Evolutionary conservation across 2,888 invertebrate species (phyloP), one percentile per base, ranked within the genome.

Genomic region (Drosophila birchii): DNA sequence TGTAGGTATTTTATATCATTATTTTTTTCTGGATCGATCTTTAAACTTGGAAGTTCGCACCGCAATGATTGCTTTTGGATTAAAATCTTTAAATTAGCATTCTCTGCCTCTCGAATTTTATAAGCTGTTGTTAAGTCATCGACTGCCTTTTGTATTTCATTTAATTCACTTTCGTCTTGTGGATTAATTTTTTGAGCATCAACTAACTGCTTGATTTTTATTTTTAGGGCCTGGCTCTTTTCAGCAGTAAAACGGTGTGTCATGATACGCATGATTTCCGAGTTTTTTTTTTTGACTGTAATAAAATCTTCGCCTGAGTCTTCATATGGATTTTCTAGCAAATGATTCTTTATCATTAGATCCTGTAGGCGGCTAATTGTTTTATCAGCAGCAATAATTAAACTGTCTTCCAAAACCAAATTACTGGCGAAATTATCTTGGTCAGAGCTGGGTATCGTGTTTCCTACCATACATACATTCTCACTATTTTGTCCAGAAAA

Each of bases 81-180:
- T 9, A 91, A 59, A 12, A 82, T 76, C 55, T 84, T 85, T 0
- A 91, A 67, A 34, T 83, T 81, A 0, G 68, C 76, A 79, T 90
- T 91, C 68, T 91, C 89, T 14, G 89, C 86, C 45, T 89, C 81
- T 7, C 89, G 44, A 16, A 89, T 75, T 29, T 90, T 86, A 53
- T 84, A 80, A 0, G 86, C 80, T 36, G 81, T 88, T 60, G 76
- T 78, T 81, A 91, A 80, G 53, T 89, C 84, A 45, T 91, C 86
- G 23, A 86, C 78, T 26, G 89, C 76, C 11, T 63, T 55, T 36
- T 85, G 76, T 9, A 91, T 73, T 16, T 81, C 71, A 6, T 77
- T 51, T 12, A 91, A 66, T 23, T 88, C 88, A 20, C 75, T 81
- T 56, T 86, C 88, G 47, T 91, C 91, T 16, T 67, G 67, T 23